Conservation (phyloP, 2,888 invertebrate species). For the Automeris io region DNA sequence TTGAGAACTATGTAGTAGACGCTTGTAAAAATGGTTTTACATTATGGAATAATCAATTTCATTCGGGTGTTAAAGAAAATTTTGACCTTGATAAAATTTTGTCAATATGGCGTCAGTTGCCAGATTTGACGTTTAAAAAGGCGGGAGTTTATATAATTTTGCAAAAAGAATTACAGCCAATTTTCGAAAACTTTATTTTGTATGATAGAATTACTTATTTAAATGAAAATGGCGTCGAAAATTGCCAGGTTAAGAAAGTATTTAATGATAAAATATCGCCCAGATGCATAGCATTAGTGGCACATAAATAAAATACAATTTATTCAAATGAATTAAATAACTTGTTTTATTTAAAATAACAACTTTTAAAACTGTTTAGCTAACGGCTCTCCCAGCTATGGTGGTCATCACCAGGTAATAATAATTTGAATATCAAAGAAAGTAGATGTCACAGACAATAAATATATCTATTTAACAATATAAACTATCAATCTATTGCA, state of each 20-base stretch:
- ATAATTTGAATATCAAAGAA: not conserved
- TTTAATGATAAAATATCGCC: conserved; percentile 80
- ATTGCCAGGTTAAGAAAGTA: conserved; percentile 70
- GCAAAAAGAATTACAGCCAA: conserved; percentile 51
- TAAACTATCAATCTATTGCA: not conserved
- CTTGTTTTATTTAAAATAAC: conserved; percentile 5
- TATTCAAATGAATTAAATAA: not conserved
- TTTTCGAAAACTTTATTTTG: conserved; percentile 56
- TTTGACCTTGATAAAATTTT: conserved; percentile 38
- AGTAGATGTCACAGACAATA: not conserved
- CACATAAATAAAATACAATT: conserved; percentile 52
- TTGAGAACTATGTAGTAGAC: conserved; percentile 43
- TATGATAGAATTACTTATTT: conserved; percentile 55
- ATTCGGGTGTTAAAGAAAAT: not conserved
- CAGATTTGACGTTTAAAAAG: conserved; percentile 30
- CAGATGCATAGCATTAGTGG: conserved; percentile 79
- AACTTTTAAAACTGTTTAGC: not conserved
- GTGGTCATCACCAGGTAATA: not conserved
- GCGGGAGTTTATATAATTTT: conserved; percentile 50
- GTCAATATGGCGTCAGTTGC: conserved; percentile 42
- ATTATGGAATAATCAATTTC: conserved; percentile 22
- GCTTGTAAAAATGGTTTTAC: conserved; percentile 39
- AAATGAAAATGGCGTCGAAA: conserved; percentile 41
- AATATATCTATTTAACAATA: not conserved
- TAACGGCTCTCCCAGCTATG: not conserved